These are phyloP conservation scores for Bothrops jararaca DNA, from an alignment of 2,113 vertebrate species.

Conservation along the genomic window DNA sequence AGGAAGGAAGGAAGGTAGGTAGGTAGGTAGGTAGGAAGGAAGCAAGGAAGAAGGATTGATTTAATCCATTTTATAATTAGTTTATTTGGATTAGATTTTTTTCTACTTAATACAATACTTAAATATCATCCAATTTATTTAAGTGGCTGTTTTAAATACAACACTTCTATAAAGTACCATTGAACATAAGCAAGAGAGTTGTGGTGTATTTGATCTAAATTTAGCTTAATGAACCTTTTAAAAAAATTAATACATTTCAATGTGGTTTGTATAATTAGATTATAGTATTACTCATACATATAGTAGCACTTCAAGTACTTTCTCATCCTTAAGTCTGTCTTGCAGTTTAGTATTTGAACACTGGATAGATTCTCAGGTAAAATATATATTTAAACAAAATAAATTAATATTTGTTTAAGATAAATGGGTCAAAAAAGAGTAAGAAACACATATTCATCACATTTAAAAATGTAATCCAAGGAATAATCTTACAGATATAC, in stretches of 20 bases:
- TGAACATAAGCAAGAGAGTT: background rate
- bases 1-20: background rate
- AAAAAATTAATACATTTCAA: background rate
- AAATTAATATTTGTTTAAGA: background rate
- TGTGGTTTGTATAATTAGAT: background rate
- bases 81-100: background rate
- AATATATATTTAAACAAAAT: background rate
- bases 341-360: background rate
- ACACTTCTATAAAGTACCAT: background rate
- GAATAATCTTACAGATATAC: background rate
- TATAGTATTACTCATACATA: background rate
- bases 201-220: background rate
- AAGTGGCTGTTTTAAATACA: background rate
- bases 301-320: background rate
- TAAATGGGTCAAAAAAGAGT: background rate
- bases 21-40: background rate
- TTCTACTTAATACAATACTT: background rate
- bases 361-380: background rate
- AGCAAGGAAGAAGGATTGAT: background rate
- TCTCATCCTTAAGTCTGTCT: background rate
- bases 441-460: background rate
- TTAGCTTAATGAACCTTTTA: background rate
- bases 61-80: background rate
- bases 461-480: background rate
- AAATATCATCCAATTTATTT: constrained; percentile 7